Conservation (phyloP, 2,797 vertebrate species). For the Linurgus olivaceus region DNA sequence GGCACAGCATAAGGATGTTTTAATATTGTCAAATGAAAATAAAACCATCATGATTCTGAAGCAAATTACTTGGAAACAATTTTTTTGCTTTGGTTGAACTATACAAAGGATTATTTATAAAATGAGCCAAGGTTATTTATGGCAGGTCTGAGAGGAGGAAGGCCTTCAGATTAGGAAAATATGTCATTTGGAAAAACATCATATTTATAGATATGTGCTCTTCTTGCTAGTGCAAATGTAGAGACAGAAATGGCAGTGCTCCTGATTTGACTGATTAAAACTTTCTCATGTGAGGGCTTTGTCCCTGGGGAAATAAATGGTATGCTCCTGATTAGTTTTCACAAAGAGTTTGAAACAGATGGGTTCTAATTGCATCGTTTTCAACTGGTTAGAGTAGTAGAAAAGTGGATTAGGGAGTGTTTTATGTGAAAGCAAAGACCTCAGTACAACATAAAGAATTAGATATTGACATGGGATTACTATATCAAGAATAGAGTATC, state of each 20-base stretch:
- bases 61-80: neutral
- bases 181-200: neutral
- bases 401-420: neutral
- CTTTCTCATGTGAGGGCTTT: neutral
- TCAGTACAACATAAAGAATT: neutral
- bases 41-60: neutral
- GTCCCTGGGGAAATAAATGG: neutral
- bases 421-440: neutral
- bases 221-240: neutral
- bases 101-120: neutral
- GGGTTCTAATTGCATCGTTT: neutral
- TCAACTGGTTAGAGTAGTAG: neutral
- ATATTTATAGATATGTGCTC: neutral
- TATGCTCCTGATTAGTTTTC: neutral
- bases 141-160: neutral
- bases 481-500: neutral
- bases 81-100: neutral
- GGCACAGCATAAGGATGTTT: neutral
- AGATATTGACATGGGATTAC: neutral
- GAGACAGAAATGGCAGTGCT: neutral
- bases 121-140: neutral
- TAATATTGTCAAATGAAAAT: neutral
- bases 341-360: neutral
- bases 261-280: neutral
- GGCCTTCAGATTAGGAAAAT: neutral